These are phyloP conservation scores for Zaprionus obscuricornis DNA, from an alignment of 2,888 invertebrate genomes.

Conservation along the genomic window DNA sequence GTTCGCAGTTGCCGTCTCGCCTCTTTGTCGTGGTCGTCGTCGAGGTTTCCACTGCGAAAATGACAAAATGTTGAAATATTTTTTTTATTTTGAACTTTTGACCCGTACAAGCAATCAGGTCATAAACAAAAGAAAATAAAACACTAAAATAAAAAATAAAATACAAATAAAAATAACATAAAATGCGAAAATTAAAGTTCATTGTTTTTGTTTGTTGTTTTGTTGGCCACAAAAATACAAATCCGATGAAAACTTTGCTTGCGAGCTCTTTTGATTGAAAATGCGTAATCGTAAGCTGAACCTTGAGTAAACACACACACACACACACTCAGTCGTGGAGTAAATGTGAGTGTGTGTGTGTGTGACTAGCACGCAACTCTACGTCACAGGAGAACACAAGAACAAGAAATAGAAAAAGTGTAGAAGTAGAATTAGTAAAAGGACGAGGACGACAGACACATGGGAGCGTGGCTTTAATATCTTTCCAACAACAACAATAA, in stretches of 20 bases:
- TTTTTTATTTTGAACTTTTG: conserved; percentile 77
- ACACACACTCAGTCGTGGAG: conserved; percentile 26
- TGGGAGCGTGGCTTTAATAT: conserved; percentile 36
- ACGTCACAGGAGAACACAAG: conserved; percentile 69
- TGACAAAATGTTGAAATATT: conserved; percentile 70
- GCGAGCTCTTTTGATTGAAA: conserved; percentile 55
- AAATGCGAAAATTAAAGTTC: too few species aligned
- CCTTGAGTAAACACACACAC: conserved; percentile 73
- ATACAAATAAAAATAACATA: too few species aligned
- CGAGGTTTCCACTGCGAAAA: conserved; percentile 62
- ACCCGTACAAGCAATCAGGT: conserved; percentile 81
- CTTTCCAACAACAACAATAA: conserved; percentile 43
- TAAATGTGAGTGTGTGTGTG: conserved; percentile 11
- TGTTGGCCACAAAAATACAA: conserved; percentile 11
- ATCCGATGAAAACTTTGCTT: conserved; percentile 11
- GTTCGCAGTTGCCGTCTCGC: too few species aligned
- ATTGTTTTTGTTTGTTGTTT: conserved; percentile 34
- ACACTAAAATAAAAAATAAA: too few species aligned
- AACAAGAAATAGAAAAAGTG: too few species aligned
- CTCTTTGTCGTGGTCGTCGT: conserved; percentile 53
- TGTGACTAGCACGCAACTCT: conserved; percentile 54
- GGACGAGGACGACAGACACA: conserved; percentile 27
- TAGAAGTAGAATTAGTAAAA: too few species aligned
- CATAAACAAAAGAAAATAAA: too few species aligned
- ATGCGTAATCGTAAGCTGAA: conserved; percentile 76